Evolutionary conservation across 2,888 invertebrate genomes (phyloP).

Genomic region (Lasioglossum leucozonium): DNA sequence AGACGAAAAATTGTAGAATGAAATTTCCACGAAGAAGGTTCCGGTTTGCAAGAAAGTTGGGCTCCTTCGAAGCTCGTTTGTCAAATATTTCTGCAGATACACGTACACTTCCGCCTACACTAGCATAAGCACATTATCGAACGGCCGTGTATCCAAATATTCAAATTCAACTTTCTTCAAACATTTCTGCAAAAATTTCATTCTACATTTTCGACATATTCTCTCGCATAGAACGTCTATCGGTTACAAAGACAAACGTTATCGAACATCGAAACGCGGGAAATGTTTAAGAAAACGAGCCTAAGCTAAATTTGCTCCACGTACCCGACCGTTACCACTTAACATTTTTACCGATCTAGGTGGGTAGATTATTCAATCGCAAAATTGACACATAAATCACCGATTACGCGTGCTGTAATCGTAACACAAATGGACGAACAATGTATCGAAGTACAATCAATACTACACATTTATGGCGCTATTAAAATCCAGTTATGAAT

Average conservation of each 20-base stretch:
- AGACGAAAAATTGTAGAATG: conserved; percentile 1
- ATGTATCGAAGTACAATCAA: conserved; percentile 49
- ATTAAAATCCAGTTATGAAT: conserved; percentile 47
- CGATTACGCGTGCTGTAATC: background rate
- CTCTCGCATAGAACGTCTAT: background rate
- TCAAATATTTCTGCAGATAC: background rate
- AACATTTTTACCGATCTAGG: background rate
- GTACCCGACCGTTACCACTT: conserved; percentile 6
- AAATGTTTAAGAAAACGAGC: conserved; percentile 23
- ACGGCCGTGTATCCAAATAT: background rate
- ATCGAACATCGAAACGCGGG: background rate
- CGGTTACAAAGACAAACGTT: background rate
- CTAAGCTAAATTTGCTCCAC: conserved; percentile 28
- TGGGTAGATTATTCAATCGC: background rate
- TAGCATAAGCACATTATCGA: background rate
- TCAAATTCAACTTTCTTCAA: conserved; percentile 3
- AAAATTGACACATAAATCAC: background rate
- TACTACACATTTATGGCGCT: conserved; percentile 40
- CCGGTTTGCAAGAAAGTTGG: background rate
- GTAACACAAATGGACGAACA: conserved; percentile 24
- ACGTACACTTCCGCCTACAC: background rate
- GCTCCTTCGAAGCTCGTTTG: background rate
- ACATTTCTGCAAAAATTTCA: background rate
- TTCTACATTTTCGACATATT: conserved; percentile 1
- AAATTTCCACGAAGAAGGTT: background rate